Evolutionary conservation across 2,888 invertebrate species (phyloP), one percentile per base, ranked within the genome.

Genomic region (Melipona beecheii): DNA sequence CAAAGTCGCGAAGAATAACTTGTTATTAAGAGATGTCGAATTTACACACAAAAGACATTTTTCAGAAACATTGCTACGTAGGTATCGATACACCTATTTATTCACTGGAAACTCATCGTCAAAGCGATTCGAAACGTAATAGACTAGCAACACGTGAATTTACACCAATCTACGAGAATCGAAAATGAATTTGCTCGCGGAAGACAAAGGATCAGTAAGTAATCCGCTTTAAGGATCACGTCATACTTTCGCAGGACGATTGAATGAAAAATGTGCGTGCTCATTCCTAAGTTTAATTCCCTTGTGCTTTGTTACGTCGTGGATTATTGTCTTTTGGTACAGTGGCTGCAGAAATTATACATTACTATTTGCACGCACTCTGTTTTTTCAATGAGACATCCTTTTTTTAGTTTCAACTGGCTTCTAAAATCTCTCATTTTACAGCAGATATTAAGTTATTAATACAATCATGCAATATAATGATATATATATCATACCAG

Each of bases 111-210:
- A n/a, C n/a, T n/a, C n/a, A n/a, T 43, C 52, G 19, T n/a, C 49
- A 6, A 17, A 6, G 4, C 19, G 49, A 49, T 66, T 54, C 36
- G 64, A n/a, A 21, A 54, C 43, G 43, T 19, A 64, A 56, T 56
- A 65, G 43, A 5, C n/a, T 31, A 19, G 13, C 24, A 72, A 27
- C 52, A 52, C 17, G 70, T 11, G 43, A 43, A 17, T 56, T 43
- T 54, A 13, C 54, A 71, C 71, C 62, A 77, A 77, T 77, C 49
- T 71, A 24, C 43, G 4, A 19, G 60, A 76, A 64, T 9, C 62
- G 43, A 31, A 4, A 49, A 56, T 49, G 56, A 49, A 64, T 72
- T 72, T 73, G 15, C 15, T 21, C 15, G 43, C 21, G 52, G 43
- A 56, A 54, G 11, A 31, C 21, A 6, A 1, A 24, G n/a, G 17